A percentile compares a stretch with the other conserved stretches of the same genome.
phyloP scores from a whole-genome alignment of 2,888 invertebrate genomes.

The Cynaeus angustus region DNA sequence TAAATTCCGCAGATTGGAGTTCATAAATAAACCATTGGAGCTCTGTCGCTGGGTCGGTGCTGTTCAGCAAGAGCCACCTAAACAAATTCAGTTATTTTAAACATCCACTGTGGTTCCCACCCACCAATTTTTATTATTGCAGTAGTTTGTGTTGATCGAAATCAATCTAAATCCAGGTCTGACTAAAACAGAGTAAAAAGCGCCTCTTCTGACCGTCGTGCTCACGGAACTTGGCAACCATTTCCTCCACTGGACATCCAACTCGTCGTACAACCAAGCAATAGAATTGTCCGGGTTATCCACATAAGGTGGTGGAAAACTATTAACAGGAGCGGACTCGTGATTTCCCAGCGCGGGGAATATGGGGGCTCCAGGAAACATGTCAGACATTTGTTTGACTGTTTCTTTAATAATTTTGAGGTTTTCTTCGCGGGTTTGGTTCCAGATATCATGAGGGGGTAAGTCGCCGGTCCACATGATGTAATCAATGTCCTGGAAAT shows the following conservation, averaged over 20 bases:
- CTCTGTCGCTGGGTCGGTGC: conserved; percentile 96
- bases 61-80: conserved; percentile 93
- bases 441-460: conserved; percentile 97
- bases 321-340: conserved; percentile 96
- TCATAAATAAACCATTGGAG: conserved; percentile 96
- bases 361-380: conserved; percentile 93
- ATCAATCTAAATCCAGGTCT: conserved; percentile 92
- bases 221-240: conserved; percentile 94
- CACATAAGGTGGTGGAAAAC: conserved; percentile 91
- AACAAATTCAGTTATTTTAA: conserved; percentile 4
- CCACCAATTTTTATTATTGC: conserved; percentile 94
- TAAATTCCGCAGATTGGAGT: conserved; percentile 94
- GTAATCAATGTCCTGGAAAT: conserved; percentile 88
- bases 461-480: conserved; percentile 98
- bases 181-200: conserved; percentile 93
- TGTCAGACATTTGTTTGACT: conserved; percentile 87
- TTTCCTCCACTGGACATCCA: conserved; percentile 91
- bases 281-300: conserved; percentile 87
- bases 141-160: conserved; percentile 97
- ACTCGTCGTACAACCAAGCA: conserved; percentile 93
- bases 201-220: conserved; percentile 89
- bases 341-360: conserved; percentile 98
- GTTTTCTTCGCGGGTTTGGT: conserved; percentile 92
- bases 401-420: conserved; percentile 89
- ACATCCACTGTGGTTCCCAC: no score